These are phyloP conservation scores for Drosophila yooni DNA, from an alignment of 2,888 invertebrate genomes.

Conservation along the genomic window DNA sequence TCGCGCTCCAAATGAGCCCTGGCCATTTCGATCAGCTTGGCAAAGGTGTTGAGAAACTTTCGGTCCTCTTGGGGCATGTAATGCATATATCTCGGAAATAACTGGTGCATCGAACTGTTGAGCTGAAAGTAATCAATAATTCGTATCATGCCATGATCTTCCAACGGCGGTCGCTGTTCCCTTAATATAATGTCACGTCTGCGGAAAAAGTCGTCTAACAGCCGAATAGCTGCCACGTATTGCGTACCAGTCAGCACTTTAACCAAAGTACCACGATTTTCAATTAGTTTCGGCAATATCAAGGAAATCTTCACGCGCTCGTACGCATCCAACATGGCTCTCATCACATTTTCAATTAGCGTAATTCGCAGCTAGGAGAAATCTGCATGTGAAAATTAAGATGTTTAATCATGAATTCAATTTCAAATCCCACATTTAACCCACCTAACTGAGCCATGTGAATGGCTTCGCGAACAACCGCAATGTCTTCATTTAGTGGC, in stretches of 20 bases:
- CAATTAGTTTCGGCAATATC: slow-evolving; percentile 58
- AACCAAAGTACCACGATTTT: slow-evolving; percentile 12
- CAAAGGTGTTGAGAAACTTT: slow-evolving; percentile 47
- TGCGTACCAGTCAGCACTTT: slow-evolving; percentile 32
- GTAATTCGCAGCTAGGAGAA: slow-evolving; percentile 42
- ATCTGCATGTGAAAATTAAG: slow-evolving; percentile 27
- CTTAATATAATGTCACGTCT: slow-evolving; percentile 47
- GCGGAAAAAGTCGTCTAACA: slow-evolving; percentile 48
- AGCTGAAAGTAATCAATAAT: slow-evolving; percentile 66
- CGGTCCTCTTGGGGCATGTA: slow-evolving; percentile 32
- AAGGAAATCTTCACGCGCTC: slow-evolving; percentile 61
- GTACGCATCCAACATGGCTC: slow-evolving; percentile 40
- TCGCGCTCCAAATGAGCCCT: slow-evolving; percentile 41
- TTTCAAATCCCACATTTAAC: not conserved
- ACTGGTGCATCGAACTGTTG: slow-evolving; percentile 33
- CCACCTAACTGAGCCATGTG: slow-evolving; percentile 23
- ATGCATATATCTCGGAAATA: slow-evolving; percentile 35
- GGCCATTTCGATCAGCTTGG: slow-evolving; percentile 39
- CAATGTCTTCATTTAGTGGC: not conserved
- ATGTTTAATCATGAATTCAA: not conserved
- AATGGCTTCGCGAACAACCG: slow-evolving; percentile 3
- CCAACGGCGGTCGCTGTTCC: slow-evolving; percentile 43
- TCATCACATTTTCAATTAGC: slow-evolving; percentile 42
- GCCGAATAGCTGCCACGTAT: slow-evolving; percentile 33
- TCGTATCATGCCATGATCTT: slow-evolving; percentile 55